These are phyloP conservation scores for Apotomis turbidana DNA, from an alignment of 2,888 invertebrate species.

Conservation along the genomic window DNA sequence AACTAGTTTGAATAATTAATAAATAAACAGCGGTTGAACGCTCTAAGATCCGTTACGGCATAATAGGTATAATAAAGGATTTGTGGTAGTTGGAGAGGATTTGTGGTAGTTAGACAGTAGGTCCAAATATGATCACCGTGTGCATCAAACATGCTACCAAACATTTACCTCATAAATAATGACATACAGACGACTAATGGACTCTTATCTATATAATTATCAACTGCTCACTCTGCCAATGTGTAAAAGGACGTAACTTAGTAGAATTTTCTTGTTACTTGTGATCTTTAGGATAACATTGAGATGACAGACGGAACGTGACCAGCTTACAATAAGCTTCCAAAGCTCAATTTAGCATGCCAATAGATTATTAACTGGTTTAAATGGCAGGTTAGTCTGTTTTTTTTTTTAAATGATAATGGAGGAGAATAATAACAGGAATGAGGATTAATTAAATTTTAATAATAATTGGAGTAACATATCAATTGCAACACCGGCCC, in stretches of 20 bases:
- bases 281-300: not conserved
- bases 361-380: constrained; percentile 25
- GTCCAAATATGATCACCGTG: no score
- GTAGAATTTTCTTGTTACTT: not conserved
- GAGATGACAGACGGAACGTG: constrained; percentile 13
- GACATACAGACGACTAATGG: not conserved
- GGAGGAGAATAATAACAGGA: not conserved
- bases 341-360: constrained; percentile 10
- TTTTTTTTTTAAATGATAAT: not conserved
- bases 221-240: not conserved
- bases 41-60: no score
- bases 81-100: no score
- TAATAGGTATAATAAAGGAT: no score
- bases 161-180: not conserved
- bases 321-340: not conserved
- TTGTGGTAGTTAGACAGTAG: no score
- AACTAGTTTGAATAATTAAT: no score
- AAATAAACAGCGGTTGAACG: no score
- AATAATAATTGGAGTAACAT: not conserved
- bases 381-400: not conserved
- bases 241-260: not conserved
- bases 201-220: not conserved
- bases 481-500: not conserved
- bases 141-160: no score
- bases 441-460: not conserved